Evolutionary conservation across 2,113 vertebrate species (phyloP), one percentile per base, ranked within the genome.

Genomic region (Protomyctophum bolini): DNA sequence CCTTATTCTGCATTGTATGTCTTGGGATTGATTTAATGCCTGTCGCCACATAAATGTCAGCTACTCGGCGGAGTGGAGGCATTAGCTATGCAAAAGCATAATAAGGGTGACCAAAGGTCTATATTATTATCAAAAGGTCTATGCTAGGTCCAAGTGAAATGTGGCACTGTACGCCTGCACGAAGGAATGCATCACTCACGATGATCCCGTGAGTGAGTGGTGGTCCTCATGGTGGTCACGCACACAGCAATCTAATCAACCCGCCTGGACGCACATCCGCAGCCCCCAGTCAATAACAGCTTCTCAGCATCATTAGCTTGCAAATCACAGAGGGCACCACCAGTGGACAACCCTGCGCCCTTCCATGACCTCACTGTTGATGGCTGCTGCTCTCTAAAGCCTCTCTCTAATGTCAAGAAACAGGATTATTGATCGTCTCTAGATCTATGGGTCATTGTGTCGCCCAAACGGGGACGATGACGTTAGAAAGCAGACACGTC

Each of bases 261-360:
- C 3, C 33, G 33, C 63, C 77, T 50, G 68, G 33, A 52, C 29
- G 14, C 66, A 73, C 59, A 46, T 77, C 63, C 70, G 56, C 15
- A 14, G 15, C 63, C 62, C 60, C 12, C 62, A 21, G 55, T 72
- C 61, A 65, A 77, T 77, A 81, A 56, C 48, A 63, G 52, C 73
- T 69, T 58, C 58, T 81, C 64, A 63, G 76, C 75, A 72, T 75
- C 73, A 29, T 65, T 71, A 70, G 68, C 67, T 81, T 84, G 79
- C 86, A 80, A 88, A 88, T 81, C 81, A 87, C 76, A 57, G 55
- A 56, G 6, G 64, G 46, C 10, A 11, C 33, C 10, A 11, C 33
- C 52, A 14, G 21, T 41, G 48, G 46, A 48, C 61, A 21, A 41
- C 12, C 10, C 7, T 9, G 14, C 52, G 33, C n/a, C 10, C 50